A percentile compares a stretch with the other conserved stretches of the same genome.
phyloP scores from a whole-genome alignment of 2,888 invertebrate species.

The Dromius quadrimaculatus region DNA sequence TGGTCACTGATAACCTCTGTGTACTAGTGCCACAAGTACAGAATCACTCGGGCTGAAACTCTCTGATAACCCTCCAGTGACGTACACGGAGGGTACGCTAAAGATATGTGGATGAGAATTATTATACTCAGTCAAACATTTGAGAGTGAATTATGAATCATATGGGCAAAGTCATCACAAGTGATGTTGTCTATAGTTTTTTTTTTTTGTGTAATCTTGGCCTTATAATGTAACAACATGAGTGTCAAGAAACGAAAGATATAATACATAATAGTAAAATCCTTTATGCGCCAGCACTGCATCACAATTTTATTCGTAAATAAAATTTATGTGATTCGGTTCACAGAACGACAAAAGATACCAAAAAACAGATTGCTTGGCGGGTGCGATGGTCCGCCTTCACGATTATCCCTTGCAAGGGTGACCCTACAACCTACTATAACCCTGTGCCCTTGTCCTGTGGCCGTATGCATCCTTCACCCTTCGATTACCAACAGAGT shows the following conservation, averaged over 20 bases:
- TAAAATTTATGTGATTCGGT: constrained; percentile 51
- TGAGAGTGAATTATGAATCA: too few species aligned
- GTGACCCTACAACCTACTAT: constrained; percentile 14
- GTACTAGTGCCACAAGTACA: background rate
- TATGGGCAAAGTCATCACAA: background rate
- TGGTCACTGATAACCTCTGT: constrained; percentile 44
- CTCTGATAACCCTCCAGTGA: constrained; percentile 37
- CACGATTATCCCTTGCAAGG: constrained; percentile 26
- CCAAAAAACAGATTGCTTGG: constrained; percentile 46
- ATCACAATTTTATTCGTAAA: constrained; percentile 41
- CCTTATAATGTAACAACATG: background rate
- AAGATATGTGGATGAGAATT: background rate
- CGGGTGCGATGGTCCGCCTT: constrained; percentile 44
- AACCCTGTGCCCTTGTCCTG: too few species aligned
- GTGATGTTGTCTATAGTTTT: background rate
- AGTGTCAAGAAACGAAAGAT: background rate
- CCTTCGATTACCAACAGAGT: background rate
- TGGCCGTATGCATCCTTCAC: background rate
- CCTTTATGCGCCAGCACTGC: constrained; percentile 21
- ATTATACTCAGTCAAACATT: too few species aligned
- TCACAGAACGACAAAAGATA: constrained; percentile 48
- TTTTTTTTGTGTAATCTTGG: background rate
- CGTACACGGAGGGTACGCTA: background rate
- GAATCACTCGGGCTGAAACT: constrained; percentile 34
- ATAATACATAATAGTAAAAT: background rate